Conservation (phyloP, 2,113 vertebrate species). For the Aspidoscelis tigris region DNA sequence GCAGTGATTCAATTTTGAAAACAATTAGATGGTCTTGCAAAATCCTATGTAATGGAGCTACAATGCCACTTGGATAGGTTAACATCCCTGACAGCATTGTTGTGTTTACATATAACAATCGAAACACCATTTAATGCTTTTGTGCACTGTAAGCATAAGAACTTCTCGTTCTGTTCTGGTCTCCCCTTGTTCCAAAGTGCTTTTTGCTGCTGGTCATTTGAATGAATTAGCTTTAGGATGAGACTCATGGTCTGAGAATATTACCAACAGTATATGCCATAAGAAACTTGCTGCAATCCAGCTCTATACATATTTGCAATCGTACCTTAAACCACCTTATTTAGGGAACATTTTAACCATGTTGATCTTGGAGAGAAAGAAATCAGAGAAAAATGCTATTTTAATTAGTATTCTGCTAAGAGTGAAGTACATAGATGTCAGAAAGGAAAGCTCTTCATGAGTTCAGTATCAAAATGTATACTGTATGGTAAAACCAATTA, state of each 20-base stretch:
- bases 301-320: too few relatives aligned
- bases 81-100: not conserved
- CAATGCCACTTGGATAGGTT: not conserved
- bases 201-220: not conserved
- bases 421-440: too few relatives aligned
- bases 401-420: too few relatives aligned
- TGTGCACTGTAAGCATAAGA: not conserved
- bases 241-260: not conserved
- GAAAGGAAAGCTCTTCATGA: not conserved
- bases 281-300: not conserved
- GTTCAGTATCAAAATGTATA: not conserved
- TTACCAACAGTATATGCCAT: not conserved
- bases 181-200: not conserved
- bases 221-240: not conserved
- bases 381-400: not conserved
- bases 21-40: not conserved
- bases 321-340: too few relatives aligned
- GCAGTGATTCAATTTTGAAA: not conserved
- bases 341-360: too few relatives aligned
- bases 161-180: not conserved
- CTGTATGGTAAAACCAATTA: too few relatives aligned
- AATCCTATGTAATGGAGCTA: not conserved
- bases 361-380: too few relatives aligned
- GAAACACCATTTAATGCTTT: not conserved
- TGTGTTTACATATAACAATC: too few relatives aligned